phyloP scores from a whole-genome alignment of 2,797 vertebrate species.

The Hypotaenidia philippensis region DNA sequence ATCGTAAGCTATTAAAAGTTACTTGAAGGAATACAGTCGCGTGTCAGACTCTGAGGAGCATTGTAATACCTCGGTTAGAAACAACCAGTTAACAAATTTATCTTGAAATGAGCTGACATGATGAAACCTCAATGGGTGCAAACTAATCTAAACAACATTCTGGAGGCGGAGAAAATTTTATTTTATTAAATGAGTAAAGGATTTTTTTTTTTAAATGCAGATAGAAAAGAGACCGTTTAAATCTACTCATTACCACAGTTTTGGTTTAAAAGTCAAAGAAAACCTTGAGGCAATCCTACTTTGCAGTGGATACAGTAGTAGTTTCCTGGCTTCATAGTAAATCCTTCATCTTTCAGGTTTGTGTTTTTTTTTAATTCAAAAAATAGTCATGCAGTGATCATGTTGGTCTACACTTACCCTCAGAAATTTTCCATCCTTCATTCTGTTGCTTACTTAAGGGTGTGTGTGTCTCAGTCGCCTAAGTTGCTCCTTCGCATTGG shows the following conservation, averaged over 20 bases:
- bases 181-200: neutral
- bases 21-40: constrained; percentile 49
- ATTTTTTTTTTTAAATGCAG: neutral
- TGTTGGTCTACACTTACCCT: constrained; percentile 77
- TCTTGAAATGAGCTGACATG: constrained; percentile 21
- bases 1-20: constrained; percentile 61
- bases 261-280: neutral
- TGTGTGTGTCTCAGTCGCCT: constrained; percentile 85
- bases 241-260: neutral
- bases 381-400: constrained; percentile 73
- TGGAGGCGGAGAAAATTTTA: neutral
- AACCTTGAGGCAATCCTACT: neutral
- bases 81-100: constrained; percentile 24
- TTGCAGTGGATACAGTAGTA: neutral
- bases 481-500: constrained; percentile 81
- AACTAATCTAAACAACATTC: neutral
- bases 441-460: constrained; percentile 90
- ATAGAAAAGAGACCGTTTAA: neutral
- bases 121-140: constrained; percentile 20
- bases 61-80: constrained; percentile 28
- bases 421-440: constrained; percentile 84
- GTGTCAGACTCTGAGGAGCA: neutral
- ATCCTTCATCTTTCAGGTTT: constrained; percentile 79
- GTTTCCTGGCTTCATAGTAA: constrained; percentile 54
- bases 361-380: constrained; percentile 73